Percentiles rank a stretch among this genome's conserved stretches.
Evolutionary conservation across 2,888 invertebrate species (phyloP).

Genomic region (Diploptera punctata): DNA sequence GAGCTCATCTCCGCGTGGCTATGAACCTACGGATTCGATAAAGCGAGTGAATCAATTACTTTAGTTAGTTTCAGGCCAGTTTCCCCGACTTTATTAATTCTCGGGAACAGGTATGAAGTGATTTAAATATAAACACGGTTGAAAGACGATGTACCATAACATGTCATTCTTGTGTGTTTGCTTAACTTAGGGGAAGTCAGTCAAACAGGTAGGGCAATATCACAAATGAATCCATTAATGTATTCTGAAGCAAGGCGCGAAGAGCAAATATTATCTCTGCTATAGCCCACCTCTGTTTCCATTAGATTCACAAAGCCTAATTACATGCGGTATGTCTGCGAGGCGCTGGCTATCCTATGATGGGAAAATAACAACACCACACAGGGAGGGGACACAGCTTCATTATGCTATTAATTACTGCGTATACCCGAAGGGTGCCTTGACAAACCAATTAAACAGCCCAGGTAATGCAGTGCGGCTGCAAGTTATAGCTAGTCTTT

Average conservation of each 20-base stretch:
- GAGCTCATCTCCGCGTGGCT: no score
- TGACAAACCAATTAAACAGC: conserved; percentile 20
- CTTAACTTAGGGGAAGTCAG: neutral
- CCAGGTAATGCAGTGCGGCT: neutral
- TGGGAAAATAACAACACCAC: conserved; percentile 2
- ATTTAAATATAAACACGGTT: no score
- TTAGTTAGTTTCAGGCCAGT: no score
- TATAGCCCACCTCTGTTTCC: conserved; percentile 20
- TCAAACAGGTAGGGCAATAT: neutral
- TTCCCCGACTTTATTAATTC: no score
- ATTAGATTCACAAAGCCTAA: conserved; percentile 23
- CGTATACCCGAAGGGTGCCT: conserved; percentile 2
- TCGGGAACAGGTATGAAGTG: no score
- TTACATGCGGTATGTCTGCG: conserved; percentile 17
- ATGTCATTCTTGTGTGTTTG: no score
- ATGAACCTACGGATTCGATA: no score
- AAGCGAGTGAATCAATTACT: no score
- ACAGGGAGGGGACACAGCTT: neutral
- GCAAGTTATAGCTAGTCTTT: no score
- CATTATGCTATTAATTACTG: conserved; percentile 22
- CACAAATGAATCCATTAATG: neutral
- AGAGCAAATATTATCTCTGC: conserved; percentile 28
- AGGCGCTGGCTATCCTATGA: neutral
- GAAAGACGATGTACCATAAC: no score
- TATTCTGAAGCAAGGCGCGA: conserved; percentile 20